Conservation (phyloP, 2,888 invertebrate species). For the Gerris lacustris region DNA sequence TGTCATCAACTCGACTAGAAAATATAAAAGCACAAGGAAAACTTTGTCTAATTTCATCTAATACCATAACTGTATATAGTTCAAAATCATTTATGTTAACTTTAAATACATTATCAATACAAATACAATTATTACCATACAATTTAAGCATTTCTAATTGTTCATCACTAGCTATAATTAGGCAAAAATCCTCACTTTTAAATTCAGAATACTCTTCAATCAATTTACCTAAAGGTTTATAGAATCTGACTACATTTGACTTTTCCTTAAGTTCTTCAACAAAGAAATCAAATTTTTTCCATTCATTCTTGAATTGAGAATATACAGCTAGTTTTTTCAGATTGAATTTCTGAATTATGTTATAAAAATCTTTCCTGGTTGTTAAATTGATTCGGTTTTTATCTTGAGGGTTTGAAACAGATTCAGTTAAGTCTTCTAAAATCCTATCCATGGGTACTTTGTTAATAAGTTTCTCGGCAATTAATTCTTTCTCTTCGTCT, state of each 20-base stretch:
- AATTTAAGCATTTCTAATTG: neutral
- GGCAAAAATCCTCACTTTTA: neutral
- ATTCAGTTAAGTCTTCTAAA: neutral
- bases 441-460: neutral
- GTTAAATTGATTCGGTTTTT: neutral
- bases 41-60: neutral
- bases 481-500: neutral
- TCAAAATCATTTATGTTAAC: neutral
- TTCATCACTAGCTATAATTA: neutral
- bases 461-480: neutral
- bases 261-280: neutral
- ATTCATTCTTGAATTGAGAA: neutral
- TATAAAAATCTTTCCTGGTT: neutral
- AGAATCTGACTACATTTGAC: neutral
- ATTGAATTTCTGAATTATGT: neutral
- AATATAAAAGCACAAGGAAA: neutral
- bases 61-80: neutral
- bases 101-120: slow-evolving; percentile 1
- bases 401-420: neutral
- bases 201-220: neutral
- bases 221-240: neutral
- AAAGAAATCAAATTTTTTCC: neutral
- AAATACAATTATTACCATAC: neutral
- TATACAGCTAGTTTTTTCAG: neutral
- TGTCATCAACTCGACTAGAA: slow-evolving; percentile 1